Base-by-base conservation (phyloP, 2,797 vertebrate genomes). In the Nothura maculosa region DNA sequence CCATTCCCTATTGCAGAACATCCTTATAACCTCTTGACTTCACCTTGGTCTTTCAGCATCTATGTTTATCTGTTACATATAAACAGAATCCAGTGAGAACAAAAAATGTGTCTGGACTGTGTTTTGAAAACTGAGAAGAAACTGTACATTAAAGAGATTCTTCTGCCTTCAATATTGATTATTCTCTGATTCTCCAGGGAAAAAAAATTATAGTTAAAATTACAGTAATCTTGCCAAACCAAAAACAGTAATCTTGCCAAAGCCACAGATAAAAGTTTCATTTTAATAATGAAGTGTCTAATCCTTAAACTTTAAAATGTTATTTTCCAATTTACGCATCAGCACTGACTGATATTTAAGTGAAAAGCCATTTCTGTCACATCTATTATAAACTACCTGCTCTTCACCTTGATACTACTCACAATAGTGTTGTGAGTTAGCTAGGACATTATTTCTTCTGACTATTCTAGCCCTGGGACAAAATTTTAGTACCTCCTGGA, bases 51-150 rank as follows among this genome's bases (percentile, higher is more conserved):
- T 64, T 91, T 82, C 42, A 81, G 12, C 7, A n/a, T n/a, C 84
- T 4, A 1, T 14, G 25, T 81, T 64, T 75, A 48, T 42, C 47
- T 63, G 42, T 70, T 52, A 82, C 0, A 2, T 10, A 66, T 0
- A 81, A 40, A 79, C 13, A 43, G 4, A 84, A 79, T 48, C 40
- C 30, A 82, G 54, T 42, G 27, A 55, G 36, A 87, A 25, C 10
- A n/a, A 52, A 80, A 85, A 81, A 38, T 84, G 84, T 60, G 48
- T 70, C 52, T 28, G 80, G 68, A 73, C 13, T 82, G 15, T 30
- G 66, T 70, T 76, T 34, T 57, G 89, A 80, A 80, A 91, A 63
- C 18, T 82, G n/a, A 58, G 47, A 58, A 85, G 14, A 58, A 81
- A 72, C 12, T 34, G 0, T 34, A 85, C 55, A 4, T 50, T 64